These are phyloP conservation scores for Cherax quadricarinatus DNA, from an alignment of 1,140 invertebrate genomes.

Conservation along the genomic window DNA sequence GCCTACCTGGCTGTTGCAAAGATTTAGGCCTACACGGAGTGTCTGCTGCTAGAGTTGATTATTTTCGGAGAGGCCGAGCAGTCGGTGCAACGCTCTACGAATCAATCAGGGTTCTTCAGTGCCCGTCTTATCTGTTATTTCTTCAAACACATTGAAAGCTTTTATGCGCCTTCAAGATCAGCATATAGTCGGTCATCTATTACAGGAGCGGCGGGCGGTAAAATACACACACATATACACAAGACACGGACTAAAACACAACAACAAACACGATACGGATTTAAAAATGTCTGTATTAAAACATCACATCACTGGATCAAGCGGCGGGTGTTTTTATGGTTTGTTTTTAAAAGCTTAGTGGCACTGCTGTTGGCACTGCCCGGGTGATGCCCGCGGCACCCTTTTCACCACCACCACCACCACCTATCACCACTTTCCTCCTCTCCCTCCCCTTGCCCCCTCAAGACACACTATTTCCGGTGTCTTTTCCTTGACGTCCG, in stretches of 20 bases:
- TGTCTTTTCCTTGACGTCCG: slow-evolving; percentile 28
- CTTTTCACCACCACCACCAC: background rate
- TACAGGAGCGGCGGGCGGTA: background rate
- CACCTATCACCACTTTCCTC: slow-evolving; percentile 2
- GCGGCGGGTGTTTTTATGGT: background rate
- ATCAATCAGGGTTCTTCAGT: background rate
- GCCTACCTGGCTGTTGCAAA: slow-evolving; percentile 54
- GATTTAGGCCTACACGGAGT: slow-evolving; percentile 34
- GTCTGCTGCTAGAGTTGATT: slow-evolving; percentile 38
- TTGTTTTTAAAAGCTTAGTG: slow-evolving; percentile 11
- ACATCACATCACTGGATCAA: slow-evolving; percentile 43
- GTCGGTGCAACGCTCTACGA: background rate
- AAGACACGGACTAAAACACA: background rate
- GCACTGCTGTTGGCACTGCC: slow-evolving; percentile 12
- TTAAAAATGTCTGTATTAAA: background rate
- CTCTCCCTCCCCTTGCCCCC: slow-evolving; percentile 11
- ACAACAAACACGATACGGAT: background rate
- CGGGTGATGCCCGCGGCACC: background rate
- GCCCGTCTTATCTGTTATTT: background rate
- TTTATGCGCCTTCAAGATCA: background rate
- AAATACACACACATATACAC: background rate
- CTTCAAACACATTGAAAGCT: background rate
- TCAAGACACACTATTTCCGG: slow-evolving; percentile 51
- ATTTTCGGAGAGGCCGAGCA: slow-evolving; percentile 34
- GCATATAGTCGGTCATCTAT: background rate